Evolutionary conservation across 2,888 invertebrate species (phyloP), one percentile per base, ranked within the genome.

Genomic region (Drosophila maculinotata): DNA sequence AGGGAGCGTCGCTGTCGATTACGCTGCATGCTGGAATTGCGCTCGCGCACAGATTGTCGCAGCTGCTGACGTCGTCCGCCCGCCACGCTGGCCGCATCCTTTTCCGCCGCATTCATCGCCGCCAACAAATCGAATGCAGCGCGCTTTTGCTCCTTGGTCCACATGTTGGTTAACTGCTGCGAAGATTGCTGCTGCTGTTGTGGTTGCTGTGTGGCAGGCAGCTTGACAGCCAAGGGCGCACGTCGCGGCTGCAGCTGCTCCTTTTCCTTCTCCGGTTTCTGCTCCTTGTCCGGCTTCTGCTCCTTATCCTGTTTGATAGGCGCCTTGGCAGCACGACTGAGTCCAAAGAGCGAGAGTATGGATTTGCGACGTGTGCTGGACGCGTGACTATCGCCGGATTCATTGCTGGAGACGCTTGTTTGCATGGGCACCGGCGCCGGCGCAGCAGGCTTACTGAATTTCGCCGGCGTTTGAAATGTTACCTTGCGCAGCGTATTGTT

Each of bases 61-160:
- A 87, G 63, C 45, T 87, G 88, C 26, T 86, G 89, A 0, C 88
- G 88, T 1, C 86, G 88, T 6, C 41, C 74, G 8, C 28, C 49
- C 3, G 7, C 57, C 5, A 41, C 65, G 23, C 49, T 49, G 6
- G 48, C 58, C 12, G 39, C 70, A 33, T 73, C 74, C 65, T 63
- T 80, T 56, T 69, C 86, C 2, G 84, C 83, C 0, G 89, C 88
- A 79, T 91, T 91, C 91, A 91, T 91, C 6, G 90, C 89, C 1
- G 91, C 91, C 48, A 91, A 69, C 79, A 91, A 69, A 54, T 91
- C 90, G 58, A 91, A 91, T 1, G 91, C 91, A 0, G 90, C 90
- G 8, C 89, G 89, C 66, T 91, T 91, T 52, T 91, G 88, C 59
- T 91, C 91, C 58, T 68, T 87, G 7, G 90, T 90, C 91, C 91